These are phyloP conservation scores for Gymnopithys bicolor DNA, from an alignment of 2,797 vertebrate genomes.

Conservation along the genomic window DNA sequence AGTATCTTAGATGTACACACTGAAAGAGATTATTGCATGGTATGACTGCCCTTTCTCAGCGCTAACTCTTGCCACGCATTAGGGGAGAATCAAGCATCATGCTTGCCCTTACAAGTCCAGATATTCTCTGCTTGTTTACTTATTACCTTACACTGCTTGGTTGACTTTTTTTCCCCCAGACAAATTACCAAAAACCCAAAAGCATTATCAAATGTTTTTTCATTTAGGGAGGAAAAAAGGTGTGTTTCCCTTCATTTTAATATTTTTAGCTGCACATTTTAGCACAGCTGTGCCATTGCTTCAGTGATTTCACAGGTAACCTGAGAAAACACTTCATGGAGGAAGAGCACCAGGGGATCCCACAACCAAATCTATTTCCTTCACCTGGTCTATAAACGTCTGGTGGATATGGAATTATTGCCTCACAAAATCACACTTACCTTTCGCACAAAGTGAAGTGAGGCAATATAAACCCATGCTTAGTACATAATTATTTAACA, in stretches of 20 bases:
- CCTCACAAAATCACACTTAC: slow-evolving; percentile 50
- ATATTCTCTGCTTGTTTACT: background rate
- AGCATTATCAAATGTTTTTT: background rate
- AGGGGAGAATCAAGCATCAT: background rate
- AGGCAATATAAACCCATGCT: slow-evolving; percentile 5
- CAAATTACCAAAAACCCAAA: background rate
- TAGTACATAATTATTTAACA: slow-evolving; percentile 63
- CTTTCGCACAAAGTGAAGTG: slow-evolving; percentile 45
- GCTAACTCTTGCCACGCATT: background rate
- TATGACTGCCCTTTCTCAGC: background rate
- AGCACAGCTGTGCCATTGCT: slow-evolving; percentile 3
- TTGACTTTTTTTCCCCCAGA: background rate
- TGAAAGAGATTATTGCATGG: background rate
- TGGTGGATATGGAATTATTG: slow-evolving; percentile 41
- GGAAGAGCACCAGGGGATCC: slow-evolving; percentile 41
- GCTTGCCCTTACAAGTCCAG: background rate
- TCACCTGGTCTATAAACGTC: slow-evolving; percentile 43
- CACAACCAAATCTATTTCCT: slow-evolving; percentile 47
- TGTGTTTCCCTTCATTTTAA: background rate
- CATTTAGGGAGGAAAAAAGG: background rate
- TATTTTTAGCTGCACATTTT: background rate
- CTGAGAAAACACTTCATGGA: slow-evolving; percentile 54
- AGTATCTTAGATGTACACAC: background rate
- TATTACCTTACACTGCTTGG: background rate
- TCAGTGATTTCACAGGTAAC: slow-evolving; percentile 52